Evolutionary conservation across 2,113 vertebrate species (phyloP), one percentile per base, ranked within the genome.

Genomic region (Erpornis zantholeuca): DNA sequence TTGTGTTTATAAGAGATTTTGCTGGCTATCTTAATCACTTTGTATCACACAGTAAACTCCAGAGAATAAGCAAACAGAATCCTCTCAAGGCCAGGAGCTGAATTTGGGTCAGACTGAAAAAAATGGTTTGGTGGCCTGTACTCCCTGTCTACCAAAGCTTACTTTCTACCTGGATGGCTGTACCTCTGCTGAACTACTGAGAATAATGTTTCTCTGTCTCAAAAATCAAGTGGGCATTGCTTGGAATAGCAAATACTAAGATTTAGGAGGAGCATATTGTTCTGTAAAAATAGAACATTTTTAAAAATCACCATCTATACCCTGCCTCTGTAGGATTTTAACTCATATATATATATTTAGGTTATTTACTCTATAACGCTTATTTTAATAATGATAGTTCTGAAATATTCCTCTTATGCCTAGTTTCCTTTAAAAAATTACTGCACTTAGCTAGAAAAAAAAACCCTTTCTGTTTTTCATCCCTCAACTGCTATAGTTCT

Each of bases 381-480:
- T 79, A 49, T 33, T 88, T 92, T 72, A 91, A 93, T 83, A 64
- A 90, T 77, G 88, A 92, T 82, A 97, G 86, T 70, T 97, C 88
- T 95, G 70, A 97, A 98, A 97, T 60, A 97, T 50, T 27, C 19
- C 27, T 90, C 70, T 53, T 82, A 28, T 49, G 93, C 93, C 83
- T 95, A 96, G 90, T 88, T 95, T 96, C 96, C 94, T 98, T 97
- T 97, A 97, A 98, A 98, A 98, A 98, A 98, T 98, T 92, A 98
- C 97, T 96, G 96, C 96, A 98, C 96, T 98, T 98, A 98, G 92
- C 86, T 94, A 95, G 87, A 28, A 61, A 82, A 95, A 95, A 93
- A 95, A 92, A 94, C 59, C 42, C 68, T 92, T 91, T 96, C 94
- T 97, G 97, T 92, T 96, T 97, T 98, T 98, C 88, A 97, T 97